Evolutionary conservation across 2,888 invertebrate species (phyloP), one percentile per base, ranked within the genome.

Genomic region (Papilio gigon): DNA sequence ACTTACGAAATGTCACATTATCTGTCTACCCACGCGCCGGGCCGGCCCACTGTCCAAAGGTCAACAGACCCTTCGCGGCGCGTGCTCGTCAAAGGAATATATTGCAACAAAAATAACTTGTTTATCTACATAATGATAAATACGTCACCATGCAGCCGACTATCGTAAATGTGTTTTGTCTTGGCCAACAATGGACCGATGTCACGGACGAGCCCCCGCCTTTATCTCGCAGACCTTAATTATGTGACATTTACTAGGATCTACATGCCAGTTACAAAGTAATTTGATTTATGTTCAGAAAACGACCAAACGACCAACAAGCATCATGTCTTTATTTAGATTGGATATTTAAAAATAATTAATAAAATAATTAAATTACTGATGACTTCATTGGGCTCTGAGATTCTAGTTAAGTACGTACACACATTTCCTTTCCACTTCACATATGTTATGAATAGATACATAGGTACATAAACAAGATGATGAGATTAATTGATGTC

Each of bases 151-250:
- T 86, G 85, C 86, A 87, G 80, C 83, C 77, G 80, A 75, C 74
- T 77, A 74, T 80, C 79, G 84, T 84, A 83, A 84, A 86, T 81
- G 86, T 89, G 86, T 89, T 88, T 83, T 80, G 89, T 88, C 87
- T 87, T 71, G 56, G 72, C 44, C 62, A 66, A 66, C 80, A 83
- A 83, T 82, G 83, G 83, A 87, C 84, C 83, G 87, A 88, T 89
- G 91, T 92, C 91, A 92, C 74, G 91, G 91, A 86, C 91, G 90
- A 91, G 91, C 91, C 91, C 88, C 90, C 87, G 73, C 66, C 73
- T 62, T 87, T 90, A 90, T 90, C 88, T 68, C 25, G 50, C 56
- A 33, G 22, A 63, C 27, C n/a, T 68, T 67, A 68, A 71, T 66
- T 70, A 64, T 47, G 64, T 68, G 27, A 33, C 56, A 62, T 63